A percentile compares a stretch with the other conserved stretches of the same genome.
Conservation (phyloP, 1,140 invertebrate species). For the Tetraneura akinire region DNA sequence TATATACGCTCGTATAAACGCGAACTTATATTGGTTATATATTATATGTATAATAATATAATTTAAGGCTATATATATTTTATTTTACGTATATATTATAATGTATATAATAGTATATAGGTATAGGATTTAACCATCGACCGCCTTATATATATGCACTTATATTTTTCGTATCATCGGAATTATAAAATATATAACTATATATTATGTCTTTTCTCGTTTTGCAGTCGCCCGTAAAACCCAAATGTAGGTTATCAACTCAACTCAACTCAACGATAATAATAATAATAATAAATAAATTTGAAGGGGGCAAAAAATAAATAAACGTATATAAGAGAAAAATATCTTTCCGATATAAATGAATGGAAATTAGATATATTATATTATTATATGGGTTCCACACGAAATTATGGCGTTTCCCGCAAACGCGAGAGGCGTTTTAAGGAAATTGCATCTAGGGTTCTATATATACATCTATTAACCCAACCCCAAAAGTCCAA, state of each 20-base stretch:
- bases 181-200: not conserved
- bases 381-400: slow-evolving; percentile 18
- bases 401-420: slow-evolving; percentile 19
- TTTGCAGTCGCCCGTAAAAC: slow-evolving; percentile 29
- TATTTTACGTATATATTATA: not conserved
- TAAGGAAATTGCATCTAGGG: slow-evolving; percentile 33
- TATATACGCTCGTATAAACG: no score
- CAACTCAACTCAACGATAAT: no score
- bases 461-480: not conserved
- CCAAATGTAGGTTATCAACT: slow-evolving; percentile 39
- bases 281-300: slow-evolving; percentile 28
- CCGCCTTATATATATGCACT: not conserved
- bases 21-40: no score
- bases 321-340: not conserved
- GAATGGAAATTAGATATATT: slow-evolving; percentile 31
- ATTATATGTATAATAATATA: no score
- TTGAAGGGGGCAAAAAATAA: not conserved
- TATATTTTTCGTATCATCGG: not conserved
- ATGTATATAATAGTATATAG: not conserved
- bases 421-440: slow-evolving; percentile 25
- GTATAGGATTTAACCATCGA: not conserved
- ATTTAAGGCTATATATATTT: not conserved
- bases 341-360: slow-evolving; percentile 26
- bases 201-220: not conserved
- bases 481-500: not conserved